Evolutionary conservation across 2,113 vertebrate genomes (phyloP), one percentile per base, ranked within the genome.

Genomic region (Oncorhynchus masou): DNA sequence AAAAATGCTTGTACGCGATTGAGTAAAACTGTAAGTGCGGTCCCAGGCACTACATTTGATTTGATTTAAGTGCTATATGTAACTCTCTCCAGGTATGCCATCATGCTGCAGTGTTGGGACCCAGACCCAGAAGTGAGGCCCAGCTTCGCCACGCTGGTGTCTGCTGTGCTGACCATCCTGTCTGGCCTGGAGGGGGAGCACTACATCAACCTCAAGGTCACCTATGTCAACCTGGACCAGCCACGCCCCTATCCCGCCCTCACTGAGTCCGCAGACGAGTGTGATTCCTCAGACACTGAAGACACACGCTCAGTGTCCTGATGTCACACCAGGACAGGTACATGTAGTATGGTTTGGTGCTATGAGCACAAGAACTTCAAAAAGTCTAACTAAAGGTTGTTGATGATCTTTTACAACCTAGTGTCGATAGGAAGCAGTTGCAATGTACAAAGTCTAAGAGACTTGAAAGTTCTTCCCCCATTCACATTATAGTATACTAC

Each of bases 81-180:
- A 16, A 62, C 49, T 51, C 19, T 31, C 11, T 64, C 2, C 85
- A 99, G 98, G 86, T 99, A 96, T 4, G 60, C 62, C 2, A 92
- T 98, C 68, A 95, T 99, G 95, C 91, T 96, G 74, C 94, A 90
- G 75, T 99, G 97, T 88, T 99, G 98, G 98, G 92, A 92, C 0
- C 94, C 90, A 0, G 93, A 88, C 0, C 93, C 97, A 0, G 94
- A 94, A 3, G 84, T 86, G 20, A 91, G 97, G 20, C 98, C 97
- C 0, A 88, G 91, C 62, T 99, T 99, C 29, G 66, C 93, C 0
- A 84, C 66, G 1, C 92, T 99, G 49, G 94, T 94, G 57, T 69
- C 72, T 0, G 92, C 94, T 16, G 86, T 99, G 70, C 87, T 95
- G 73, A 82, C n/a, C 1, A 90, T 99, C 78, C 88, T 92, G n/a